Evolutionary conservation across 2,113 vertebrate genomes (phyloP), one percentile per base, ranked within the genome.

Genomic region (Oreochromis spilurus): DNA sequence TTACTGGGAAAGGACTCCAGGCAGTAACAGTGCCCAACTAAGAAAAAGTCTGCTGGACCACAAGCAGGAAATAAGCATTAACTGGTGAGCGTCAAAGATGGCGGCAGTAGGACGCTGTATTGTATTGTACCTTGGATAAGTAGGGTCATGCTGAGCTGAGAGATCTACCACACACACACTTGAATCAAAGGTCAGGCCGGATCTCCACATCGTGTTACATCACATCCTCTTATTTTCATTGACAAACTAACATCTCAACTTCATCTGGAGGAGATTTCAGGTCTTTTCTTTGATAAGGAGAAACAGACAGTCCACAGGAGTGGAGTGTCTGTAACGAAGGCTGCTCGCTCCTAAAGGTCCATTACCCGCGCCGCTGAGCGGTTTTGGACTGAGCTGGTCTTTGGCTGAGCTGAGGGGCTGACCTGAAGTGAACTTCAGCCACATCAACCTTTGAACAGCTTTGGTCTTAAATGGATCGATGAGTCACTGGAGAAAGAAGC

Each of bases 41-140:
- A 26, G 40, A 1, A 45, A 72, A 45, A 5, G 34, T 8, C 62
- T 67, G 34, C 36, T 13, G 11, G 40, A 4, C 60, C 60, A 12
- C 17, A n/a, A 38, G 60, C 31, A 38, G 12, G 31, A 65, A 65
- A 36, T n/a, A 65, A 0, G 5, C n/a, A 6, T 70, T 70, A 26
- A 26, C n/a, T 70, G 38, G 3, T 70, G 38, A 70, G 65, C n/a
- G 16, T 70, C 38, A 43, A 40, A 70, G 38, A 43, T 70, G 38
- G n/a, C 5, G 0, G n/a, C 19, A 13, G 19, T 5, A 0, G n/a
- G 36, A 67, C 4, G 19, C 0, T 13, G 7, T 8, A 1, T 24
- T 40, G 19, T 67, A 36, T 40, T 67, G 19, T 26, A 5, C 6
- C 14, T 60, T 9, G 57, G 26, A 0, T 7, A 5, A 0, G 26